Evolutionary conservation across 2,888 invertebrate species (phyloP).

Genomic region (Bellardia pandia): DNA sequence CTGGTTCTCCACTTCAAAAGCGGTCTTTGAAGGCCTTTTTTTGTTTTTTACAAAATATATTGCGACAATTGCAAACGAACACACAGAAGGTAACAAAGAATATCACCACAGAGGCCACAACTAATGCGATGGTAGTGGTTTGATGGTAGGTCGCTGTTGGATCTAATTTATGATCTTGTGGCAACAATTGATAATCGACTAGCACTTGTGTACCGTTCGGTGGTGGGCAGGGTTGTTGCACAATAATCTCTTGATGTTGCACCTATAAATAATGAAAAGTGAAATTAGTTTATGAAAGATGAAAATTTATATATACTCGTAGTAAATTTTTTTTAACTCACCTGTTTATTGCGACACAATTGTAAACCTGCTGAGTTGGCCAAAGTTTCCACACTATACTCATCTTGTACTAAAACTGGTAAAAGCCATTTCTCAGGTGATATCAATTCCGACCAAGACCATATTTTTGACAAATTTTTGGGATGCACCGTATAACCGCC

Average conservation of each 20-base stretch:
- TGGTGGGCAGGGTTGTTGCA: constrained; percentile 91
- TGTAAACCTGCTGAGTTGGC: constrained; percentile 84
- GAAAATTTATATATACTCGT: neutral
- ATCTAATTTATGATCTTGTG: constrained; percentile 85
- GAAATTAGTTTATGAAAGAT: neutral
- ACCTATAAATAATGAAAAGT: constrained; percentile 85
- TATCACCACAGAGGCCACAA: constrained; percentile 87
- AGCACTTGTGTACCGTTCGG: constrained; percentile 91
- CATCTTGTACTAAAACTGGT: constrained; percentile 88
- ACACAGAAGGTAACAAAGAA: constrained; percentile 87
- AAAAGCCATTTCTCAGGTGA: constrained; percentile 91
- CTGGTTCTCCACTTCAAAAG: constrained; percentile 18
- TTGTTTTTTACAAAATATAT: constrained; percentile 78
- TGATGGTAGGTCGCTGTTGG: constrained; percentile 85
- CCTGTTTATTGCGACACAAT: constrained; percentile 90
- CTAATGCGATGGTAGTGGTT: constrained; percentile 86
- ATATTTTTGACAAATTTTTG: constrained; percentile 87
- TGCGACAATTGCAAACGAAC: constrained; percentile 86
- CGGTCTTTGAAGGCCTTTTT: constrained; percentile 69
- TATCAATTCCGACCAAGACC: constrained; percentile 88
- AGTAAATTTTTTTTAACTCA: constrained; percentile 77
- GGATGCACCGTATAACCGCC: constrained; percentile 90
- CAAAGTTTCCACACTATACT: constrained; percentile 88
- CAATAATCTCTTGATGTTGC: constrained; percentile 94
- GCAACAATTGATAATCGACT: constrained; percentile 85